Base-by-base conservation (phyloP, 2,888 invertebrate genomes). In the Rhodophaea formosa region DNA sequence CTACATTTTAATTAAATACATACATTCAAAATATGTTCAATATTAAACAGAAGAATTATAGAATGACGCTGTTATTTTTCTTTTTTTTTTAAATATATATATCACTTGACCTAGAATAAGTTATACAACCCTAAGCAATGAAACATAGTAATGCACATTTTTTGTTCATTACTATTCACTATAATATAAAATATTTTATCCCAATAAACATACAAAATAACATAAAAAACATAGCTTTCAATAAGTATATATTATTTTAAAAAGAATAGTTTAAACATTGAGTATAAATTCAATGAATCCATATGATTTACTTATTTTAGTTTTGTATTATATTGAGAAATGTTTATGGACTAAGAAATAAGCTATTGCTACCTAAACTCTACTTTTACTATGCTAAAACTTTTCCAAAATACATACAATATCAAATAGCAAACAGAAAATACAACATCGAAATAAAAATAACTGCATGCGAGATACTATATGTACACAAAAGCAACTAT, bases 401-500 rank as follows among this genome's bases (percentile, higher is more conserved):
- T 12, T 39, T 39, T 39, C n/a, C 5, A 12, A 39, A 10, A 12
- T n/a, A 39, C 10, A 39, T 3, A n/a, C n/a, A 39, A 39, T n/a
- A 39, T 39, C 39, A 39, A 39, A 39, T 39, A 39, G 39, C 39
- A 39, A 39, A 39, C 10, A n/a, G 12, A 39, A 5, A 39, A 39
- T 12, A 39, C 39, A 39, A 5, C 39, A 5, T 12, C 3, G 3
- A 8, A 12, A 1, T 32, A 10, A 30, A 12, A 8, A 5, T 10
- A 39, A 39, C 3, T 30, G 44, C 53, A 53, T 53, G 53, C 44
- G 44, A 51, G 7, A 35, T 51, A 32, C 39, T 39, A 23, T 29
- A 46, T 46, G 29, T 46, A 46, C 29, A 51, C 49, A 35, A 5
- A 51, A 35, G 51, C 51, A 7, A n/a, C 7, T 51, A 51, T 51